phyloP scores from a whole-genome alignment of 1,140 invertebrate species.

The Ylistrum balloti region DNA sequence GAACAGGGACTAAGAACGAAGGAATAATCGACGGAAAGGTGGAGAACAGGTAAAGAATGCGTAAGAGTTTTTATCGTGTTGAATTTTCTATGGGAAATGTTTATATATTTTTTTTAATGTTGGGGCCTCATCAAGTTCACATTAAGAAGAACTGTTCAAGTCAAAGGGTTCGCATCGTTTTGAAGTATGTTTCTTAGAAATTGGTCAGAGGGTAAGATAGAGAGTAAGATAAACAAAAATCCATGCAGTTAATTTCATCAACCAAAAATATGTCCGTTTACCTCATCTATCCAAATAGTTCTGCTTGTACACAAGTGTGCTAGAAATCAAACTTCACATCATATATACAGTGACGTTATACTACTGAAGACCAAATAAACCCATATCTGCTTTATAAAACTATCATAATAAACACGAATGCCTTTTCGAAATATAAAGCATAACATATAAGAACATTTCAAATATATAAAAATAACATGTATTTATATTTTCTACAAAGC shows the following conservation, averaged over 20 bases:
- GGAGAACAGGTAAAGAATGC: neutral
- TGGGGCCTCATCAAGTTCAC: neutral
- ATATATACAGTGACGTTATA: neutral
- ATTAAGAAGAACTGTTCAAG: neutral
- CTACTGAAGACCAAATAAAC: neutral
- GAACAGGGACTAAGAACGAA: too few species aligned
- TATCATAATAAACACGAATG: neutral
- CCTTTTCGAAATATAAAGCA: neutral
- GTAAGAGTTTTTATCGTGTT: neutral
- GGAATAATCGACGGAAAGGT: too few species aligned
- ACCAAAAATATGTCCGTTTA: slow-evolving; percentile 32
- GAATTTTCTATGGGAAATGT: neutral
- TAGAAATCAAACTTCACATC: slow-evolving; percentile 28
- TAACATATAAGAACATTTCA: neutral
- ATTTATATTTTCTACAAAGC: neutral
- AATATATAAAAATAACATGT: neutral
- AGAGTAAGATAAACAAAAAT: neutral
- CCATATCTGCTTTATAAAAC: too few species aligned
- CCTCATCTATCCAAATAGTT: slow-evolving; percentile 9
- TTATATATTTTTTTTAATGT: neutral
- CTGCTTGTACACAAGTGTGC: slow-evolving; percentile 20
- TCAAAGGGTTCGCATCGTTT: neutral
- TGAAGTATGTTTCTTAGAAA: neutral
- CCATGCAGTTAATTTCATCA: neutral
- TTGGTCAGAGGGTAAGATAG: slow-evolving; percentile 10